Base-by-base conservation (phyloP, 2,797 vertebrate genomes). In the Echeneis naucrates region DNA sequence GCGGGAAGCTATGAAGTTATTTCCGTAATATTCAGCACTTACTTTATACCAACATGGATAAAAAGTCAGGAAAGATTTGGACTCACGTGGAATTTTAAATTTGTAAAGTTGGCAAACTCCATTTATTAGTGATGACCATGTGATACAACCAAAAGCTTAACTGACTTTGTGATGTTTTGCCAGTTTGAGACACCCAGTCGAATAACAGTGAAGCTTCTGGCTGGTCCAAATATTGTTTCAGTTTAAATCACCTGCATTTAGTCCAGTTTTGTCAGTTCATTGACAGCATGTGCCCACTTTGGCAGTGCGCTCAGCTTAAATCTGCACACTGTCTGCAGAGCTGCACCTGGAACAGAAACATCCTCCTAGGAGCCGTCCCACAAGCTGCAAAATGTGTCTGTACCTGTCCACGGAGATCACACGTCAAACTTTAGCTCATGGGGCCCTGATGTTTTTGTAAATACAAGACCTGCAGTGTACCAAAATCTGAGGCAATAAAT, bases 351-450 rank as follows among this genome's bases (percentile, higher is more conserved):
- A 86, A 88, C 68, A 72, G 58, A 64, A 72, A 78, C 45, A 8
- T 60, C 68, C 82, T 73, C 62, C 58, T 72, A 66, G 57, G 61
- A 75, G 58, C 75, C 44, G 24, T 70, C 82, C 71, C 50, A 63
- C 5, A 35, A 67, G 55, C 74, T 55, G 23, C 54, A 32, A 30
- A 72, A 85, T 80, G 61, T 89, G 85, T 77, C 83, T 72, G 66
- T 70, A 85, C 89, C 59, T 81, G 88, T 81, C 75, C 53, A 67
- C 16, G 35, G 52, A 42, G 16, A 80, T 86, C 79, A 40, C 50
- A 42, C 10, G 80, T 86, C 79, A 24, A 64, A 35, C 47, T 62
- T 58, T 21, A 3, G 51, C 65, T n/a, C n/a, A n/a, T n/a, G n/a
- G n/a, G n/a, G n/a, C n/a, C n/a, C n/a, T n/a, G n/a, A n/a, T n/a